Evolutionary conservation across 2,888 invertebrate species (phyloP).

Genomic region (Drosophila picticornis): DNA sequence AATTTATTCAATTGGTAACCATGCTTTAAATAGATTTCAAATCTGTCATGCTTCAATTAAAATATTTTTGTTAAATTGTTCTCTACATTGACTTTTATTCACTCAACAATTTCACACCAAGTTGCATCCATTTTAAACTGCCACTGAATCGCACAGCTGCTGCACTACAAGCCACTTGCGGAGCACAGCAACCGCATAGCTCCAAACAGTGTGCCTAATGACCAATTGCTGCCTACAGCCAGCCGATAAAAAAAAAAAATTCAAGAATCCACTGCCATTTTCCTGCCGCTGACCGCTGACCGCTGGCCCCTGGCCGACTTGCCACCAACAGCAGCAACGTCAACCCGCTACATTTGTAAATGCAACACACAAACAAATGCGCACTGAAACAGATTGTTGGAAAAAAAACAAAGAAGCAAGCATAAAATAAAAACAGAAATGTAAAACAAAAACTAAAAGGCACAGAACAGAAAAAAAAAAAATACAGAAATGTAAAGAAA

Average conservation of each 20-base stretch:
- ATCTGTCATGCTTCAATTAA: neutral
- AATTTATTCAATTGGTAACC: neutral
- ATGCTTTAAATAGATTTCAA: neutral
- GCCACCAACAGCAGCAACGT: slow-evolving; percentile 13
- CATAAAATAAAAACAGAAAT: slow-evolving; percentile 17
- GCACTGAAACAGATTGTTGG: slow-evolving; percentile 77
- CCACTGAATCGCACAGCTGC: neutral
- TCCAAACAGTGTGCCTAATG: slow-evolving; percentile 67
- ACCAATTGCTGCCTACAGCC: slow-evolving; percentile 68
- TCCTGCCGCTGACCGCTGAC: neutral
- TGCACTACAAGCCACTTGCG: slow-evolving; percentile 20
- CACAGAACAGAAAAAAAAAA: slow-evolving; percentile 17
- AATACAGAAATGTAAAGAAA: slow-evolving; percentile 35
- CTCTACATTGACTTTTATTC: slow-evolving; percentile 9
- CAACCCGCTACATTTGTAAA: slow-evolving; percentile 60
- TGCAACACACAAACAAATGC: slow-evolving; percentile 73
- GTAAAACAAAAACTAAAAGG: slow-evolving; percentile 11
- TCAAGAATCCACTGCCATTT: slow-evolving; percentile 11
- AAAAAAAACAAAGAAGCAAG: slow-evolving; percentile 57
- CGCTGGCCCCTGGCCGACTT: neutral
- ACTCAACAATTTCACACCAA: slow-evolving; percentile 17
- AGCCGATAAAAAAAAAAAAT: slow-evolving; percentile 38
- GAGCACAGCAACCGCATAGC: slow-evolving; percentile 29
- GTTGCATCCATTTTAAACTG: slow-evolving; percentile 7
- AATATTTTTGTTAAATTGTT: neutral